Conservation (phyloP, 2,113 vertebrate species). For the Tupaia chinensis region DNA sequence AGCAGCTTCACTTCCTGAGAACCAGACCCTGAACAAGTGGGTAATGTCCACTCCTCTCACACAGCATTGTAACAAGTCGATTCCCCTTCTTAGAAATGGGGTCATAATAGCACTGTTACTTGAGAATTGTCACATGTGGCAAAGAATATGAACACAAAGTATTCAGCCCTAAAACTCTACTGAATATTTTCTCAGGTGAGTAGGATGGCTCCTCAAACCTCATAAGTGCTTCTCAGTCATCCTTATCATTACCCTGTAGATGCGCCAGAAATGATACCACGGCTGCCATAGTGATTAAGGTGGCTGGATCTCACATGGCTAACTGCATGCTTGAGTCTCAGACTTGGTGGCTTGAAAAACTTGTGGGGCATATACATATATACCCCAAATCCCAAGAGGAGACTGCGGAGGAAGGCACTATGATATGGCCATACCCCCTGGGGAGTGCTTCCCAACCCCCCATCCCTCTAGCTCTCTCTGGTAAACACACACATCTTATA, state of each 20-base stretch:
- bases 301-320: too few species aligned
- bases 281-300: too few species aligned
- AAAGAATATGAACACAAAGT: neutral
- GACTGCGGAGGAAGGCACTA: too few species aligned
- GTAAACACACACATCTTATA: too few species aligned
- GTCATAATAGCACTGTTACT: neutral
- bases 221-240: slow-evolving; percentile 7
- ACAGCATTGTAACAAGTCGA: neutral
- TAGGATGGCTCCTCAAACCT: neutral
- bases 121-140: neutral
- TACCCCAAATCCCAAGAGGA: too few species aligned
- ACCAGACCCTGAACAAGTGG: neutral
- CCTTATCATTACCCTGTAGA: neutral
- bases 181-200: neutral
- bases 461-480: too few species aligned
- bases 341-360: too few species aligned
- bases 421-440: too few species aligned
- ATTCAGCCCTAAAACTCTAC: neutral
- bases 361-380: too few species aligned
- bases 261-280: neutral
- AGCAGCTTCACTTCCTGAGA: neutral
- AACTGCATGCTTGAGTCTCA: too few species aligned
- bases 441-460: too few species aligned
- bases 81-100: neutral
- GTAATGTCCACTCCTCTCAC: neutral